Evolutionary conservation across 2,797 vertebrate species (phyloP).

Genomic region (Acanthurus tractus): DNA sequence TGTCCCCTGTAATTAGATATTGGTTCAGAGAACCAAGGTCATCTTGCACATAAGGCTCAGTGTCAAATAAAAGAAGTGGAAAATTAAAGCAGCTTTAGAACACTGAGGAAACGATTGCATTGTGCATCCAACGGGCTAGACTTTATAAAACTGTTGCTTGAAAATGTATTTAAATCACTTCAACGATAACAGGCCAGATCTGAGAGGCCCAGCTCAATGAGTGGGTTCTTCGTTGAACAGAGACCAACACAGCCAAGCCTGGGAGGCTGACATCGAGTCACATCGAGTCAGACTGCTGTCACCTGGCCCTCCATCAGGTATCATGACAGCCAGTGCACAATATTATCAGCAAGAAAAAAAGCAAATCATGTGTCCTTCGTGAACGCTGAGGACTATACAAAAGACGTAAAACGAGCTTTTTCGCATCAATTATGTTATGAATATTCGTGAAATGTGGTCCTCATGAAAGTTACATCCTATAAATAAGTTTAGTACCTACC

Average conservation of each 20-base stretch:
- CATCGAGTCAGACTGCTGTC: slow-evolving; percentile 21
- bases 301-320: slow-evolving; percentile 26
- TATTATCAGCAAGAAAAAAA: not conserved
- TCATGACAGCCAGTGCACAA: slow-evolving; percentile 9
- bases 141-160: slow-evolving; percentile 1
- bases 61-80: not conserved
- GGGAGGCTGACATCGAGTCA: slow-evolving; percentile 24
- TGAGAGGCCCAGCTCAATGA: slow-evolving; percentile 2
- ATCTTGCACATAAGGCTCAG: slow-evolving; percentile 13
- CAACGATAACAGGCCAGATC: slow-evolving; percentile 4
- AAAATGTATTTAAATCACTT: slow-evolving; percentile 20
- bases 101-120: slow-evolving; percentile 8
- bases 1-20: slow-evolving; percentile 8
- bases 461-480: not conserved
- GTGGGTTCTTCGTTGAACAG: not conserved
- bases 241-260: slow-evolving; percentile 11
- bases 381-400: not conserved
- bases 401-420: not conserved
- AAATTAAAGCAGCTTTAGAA: not conserved
- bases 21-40: slow-evolving; percentile 50
- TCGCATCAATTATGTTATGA: not conserved
- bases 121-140: not conserved
- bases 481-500: slow-evolving; percentile 31
- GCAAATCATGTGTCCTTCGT: slow-evolving; percentile 13
- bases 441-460: not conserved